Conservation (phyloP, 2,888 invertebrate species). For the Eristalis pertinax region DNA sequence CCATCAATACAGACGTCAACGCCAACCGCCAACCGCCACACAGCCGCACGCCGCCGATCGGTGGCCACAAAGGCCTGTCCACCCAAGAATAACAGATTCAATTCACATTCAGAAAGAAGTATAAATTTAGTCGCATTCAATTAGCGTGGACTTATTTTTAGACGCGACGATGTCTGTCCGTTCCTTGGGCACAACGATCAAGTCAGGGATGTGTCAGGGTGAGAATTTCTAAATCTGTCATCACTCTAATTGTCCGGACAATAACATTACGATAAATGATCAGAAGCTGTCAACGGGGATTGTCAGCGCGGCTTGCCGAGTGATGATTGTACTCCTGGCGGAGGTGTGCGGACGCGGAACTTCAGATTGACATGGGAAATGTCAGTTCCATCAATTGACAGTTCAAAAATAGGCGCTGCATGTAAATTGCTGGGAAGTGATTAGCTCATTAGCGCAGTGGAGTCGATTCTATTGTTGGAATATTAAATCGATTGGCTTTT, state of each 20-base stretch:
- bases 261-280: background rate
- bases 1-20: conserved; percentile 8
- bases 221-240: conserved; percentile 25
- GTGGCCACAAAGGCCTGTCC: background rate
- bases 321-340: background rate
- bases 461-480: background rate
- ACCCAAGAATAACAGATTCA: conserved; percentile 7
- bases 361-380: background rate
- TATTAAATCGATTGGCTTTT: background rate
- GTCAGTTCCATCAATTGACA: background rate
- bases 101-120: conserved; percentile 36
- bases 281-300: background rate
- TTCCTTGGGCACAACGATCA: background rate
- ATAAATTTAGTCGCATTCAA: conserved; percentile 43
- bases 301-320: background rate
- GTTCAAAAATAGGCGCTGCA: background rate
- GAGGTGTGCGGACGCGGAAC: background rate
- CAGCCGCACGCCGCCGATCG: background rate
- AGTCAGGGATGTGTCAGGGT: conserved; percentile 13
- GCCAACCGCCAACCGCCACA: too few relatives aligned
- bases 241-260: background rate
- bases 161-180: background rate
- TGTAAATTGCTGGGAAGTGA: background rate
- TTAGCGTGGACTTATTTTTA: conserved; percentile 47
- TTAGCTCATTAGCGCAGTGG: background rate